Evolutionary conservation across 1,140 invertebrate species (phyloP), one percentile per base, ranked within the genome.

Genomic region (Pseudomyrmex dendroicus): DNA sequence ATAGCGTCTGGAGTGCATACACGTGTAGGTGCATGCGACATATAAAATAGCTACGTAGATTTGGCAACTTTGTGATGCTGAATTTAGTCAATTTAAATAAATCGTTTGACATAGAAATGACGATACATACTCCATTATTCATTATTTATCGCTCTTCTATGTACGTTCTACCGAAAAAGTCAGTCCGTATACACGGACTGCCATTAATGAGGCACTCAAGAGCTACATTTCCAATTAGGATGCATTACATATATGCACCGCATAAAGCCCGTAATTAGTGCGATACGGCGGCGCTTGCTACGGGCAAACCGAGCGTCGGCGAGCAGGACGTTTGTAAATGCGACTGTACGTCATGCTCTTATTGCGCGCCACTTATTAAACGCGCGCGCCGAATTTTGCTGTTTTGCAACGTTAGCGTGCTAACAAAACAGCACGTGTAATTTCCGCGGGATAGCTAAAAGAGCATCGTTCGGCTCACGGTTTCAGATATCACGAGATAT

Each of bases 161-260:
- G 17, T n/a, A 20, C 15, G 20, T 22, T 0, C 64, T 5, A 12
- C 10, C 17, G 50, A 70, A 80, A 72, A 80, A 80, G 15, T 72
- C 54, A 12, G n/a, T 20, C 44, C 15, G 25, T 50, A 80, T 22
- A 35, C 64, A 20, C 15, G 13, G 5, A 46, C 35, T 54, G 48
- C 22, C 66, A 48, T 72, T 80, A 80, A 80, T 72, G 66, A 80
- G 54, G 44, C 66, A 80, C 76, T 80, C 76, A 72, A 66, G 66
- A 70, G 67, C 76, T 80, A 35, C 56, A 59, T 59, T 80, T 17
- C 76, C 76, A 80, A 80, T 80, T 78, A 78, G 76, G 54, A 70
- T 70, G 20, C 76, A 70, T 80, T 59, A 50, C 66, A 61, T 50
- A 80, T 22, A 50, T 35, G 54, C 17, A 50, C 54, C 64, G 54